Evolutionary conservation across 2,888 invertebrate genomes (phyloP), one percentile per base, ranked within the genome.

Genomic region (Stenolophus ochropezus): DNA sequence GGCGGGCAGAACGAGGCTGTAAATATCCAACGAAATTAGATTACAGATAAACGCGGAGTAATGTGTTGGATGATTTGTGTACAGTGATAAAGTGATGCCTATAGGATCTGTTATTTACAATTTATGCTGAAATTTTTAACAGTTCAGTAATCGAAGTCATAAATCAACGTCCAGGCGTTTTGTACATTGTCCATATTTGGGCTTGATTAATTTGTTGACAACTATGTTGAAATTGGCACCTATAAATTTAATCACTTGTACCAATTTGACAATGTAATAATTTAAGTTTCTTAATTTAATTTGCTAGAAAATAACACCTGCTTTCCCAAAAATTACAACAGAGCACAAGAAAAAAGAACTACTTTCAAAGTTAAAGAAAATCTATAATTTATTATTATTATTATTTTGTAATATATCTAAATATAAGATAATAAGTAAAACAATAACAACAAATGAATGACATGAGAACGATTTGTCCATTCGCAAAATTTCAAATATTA

Each of bases 11-110:
- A 61, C 25, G 25, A 61, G 25, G 61, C 18, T 42, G 33, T 69
- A 69, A 69, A 69, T 69, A 69, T 27, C 16, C 27, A 69, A 42
- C 25, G 23, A 61, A 61, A 61, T 61, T 61, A 61, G 61, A 61
- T 61, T 61, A 56, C 20, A 61, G 61, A 61, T 61, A 61, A 61
- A 25, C 61, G n/a, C 8, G 18, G 16, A 69, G 27, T 42, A 18
- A 69, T 69, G 65, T 27, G 2, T 14, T 65, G 4, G n/a, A 33
- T 69, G 65, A 69, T 69, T 69, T 61, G 56, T 56, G 21, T 4
- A 3, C 18, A 61, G 14, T 23, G 61, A n/a, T 58, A 58, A 58
- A 20, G 21, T 58, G 23, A 20, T n/a, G 58, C 18, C 20, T 20
- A 8, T 53, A 4, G 6, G 8, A 16, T 20, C 18, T 6, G 21